Base-by-base conservation (phyloP, 1,140 invertebrate genomes). In the Arion vulgaris region DNA sequence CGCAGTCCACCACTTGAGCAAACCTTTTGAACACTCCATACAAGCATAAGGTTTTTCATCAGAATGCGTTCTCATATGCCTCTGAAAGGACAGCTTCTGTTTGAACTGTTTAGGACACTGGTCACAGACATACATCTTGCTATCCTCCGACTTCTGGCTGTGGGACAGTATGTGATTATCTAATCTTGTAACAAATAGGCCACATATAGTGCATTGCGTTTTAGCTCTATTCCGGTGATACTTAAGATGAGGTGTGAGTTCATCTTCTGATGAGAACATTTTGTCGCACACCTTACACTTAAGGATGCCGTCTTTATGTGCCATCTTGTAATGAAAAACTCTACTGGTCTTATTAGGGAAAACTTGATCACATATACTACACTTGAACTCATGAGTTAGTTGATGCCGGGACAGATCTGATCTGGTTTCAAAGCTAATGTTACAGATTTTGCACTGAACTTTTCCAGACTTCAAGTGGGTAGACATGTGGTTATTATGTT, bases 1-100 rank as follows among this genome's bases (percentile, higher is more conserved):
- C 78, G 84, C 78, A 87, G 85, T 96, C 81, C 84, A 62, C 82
- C 82, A 51, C 49, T 78, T 1, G 32, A 32, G 62, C n/a, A 78
- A 84, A 84, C 38, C n/a, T 82, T 39, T 81, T 32, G 66, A 34
- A 75, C 81, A 82, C 41, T 73, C 28, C 49, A 49, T 53, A 80
- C 75, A 82, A 0, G 32, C 51, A 45, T 80, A 80, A 28, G 80
- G 80, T 38, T 74, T 81, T 28, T 74, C 71, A 71, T 38, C 62
- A 45, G 62, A 39, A 49, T 80, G 78, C 28, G 62, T 80, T 49
- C 26, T 1, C 11, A 80, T 28, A 71, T 80, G 78, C 32, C 68
- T 49, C 68, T 72, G 62, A 34, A 49, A 80, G 1, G 78, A 71
- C 15, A 51, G 38, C n/a, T 66, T 80, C 39, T 80, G 62, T 17